Evolutionary conservation across 2,113 vertebrate genomes (phyloP), one percentile per base, ranked within the genome.

Genomic region (Patagioenas fasciata): DNA sequence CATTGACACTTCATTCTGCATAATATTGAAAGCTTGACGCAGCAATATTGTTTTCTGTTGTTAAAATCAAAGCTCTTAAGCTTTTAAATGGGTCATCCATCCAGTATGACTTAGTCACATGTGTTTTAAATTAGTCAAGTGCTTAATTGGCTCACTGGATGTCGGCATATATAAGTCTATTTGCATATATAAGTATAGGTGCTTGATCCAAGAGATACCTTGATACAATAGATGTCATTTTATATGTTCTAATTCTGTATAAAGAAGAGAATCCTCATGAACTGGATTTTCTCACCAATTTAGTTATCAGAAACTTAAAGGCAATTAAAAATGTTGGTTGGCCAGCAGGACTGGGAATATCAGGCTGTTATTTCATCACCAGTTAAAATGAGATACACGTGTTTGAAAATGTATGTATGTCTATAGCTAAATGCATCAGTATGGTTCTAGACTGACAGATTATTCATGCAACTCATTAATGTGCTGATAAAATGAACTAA

Each of bases 61-160:
- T 71, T 85, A 64, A 44, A 75, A 40, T 36, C 51, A 87, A 61
- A 89, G 80, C 51, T 91, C 86, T 72, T 71, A 56, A 88, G 34
- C 87, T 91, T 93, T 56, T 80, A 96, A 96, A 71, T 96, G 82
- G 71, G 95, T 91, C 94, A 85, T 0, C 51, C 69, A 79, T 38
- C 88, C 38, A 42, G 74, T 34, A 26, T 88, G 88, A 90, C 71
- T 69, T 73, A 70, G 60, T 97, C 91, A 95, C 78, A 70, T 93
- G 89, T 56, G 32, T 74, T 85, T 94, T 77, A 85, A 95, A 83
- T 95, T 88, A 96, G 74, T 88, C 67, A 96, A 51, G 38, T 80
- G 56, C 36, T 90, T 96, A 91, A 96, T 85, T 96, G 66, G 58
- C 88, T 60, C 62, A 47, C 64, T 93, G 85, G 64, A 60, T 91